These are phyloP conservation scores for Leptodactylus fallax DNA, from an alignment of 2,797 vertebrate genomes.

Conservation along the genomic window DNA sequence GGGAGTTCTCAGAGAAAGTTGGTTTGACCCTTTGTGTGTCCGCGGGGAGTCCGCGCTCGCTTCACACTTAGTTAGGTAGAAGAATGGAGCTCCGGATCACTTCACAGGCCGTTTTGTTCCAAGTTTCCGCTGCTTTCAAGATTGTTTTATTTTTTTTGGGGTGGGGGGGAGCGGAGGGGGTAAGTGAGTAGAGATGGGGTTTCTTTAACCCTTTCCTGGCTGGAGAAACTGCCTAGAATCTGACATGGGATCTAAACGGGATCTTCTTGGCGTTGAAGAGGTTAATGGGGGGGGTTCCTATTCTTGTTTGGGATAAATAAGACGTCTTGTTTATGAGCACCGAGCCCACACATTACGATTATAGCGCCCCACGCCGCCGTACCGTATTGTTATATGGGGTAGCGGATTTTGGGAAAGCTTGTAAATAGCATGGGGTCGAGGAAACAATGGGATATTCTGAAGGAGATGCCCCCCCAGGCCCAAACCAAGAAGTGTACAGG, in stretches of 20 bases:
- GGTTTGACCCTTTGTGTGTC: conserved; percentile 42
- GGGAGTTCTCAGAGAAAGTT: conserved; percentile 9
- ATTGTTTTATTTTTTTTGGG: conserved; percentile 46
- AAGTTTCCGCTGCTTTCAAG: conserved; percentile 58
- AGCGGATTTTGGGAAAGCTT: no score
- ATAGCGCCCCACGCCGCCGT: not conserved
- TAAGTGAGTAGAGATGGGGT: not conserved
- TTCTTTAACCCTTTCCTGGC: conserved; percentile 28
- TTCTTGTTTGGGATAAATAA: conserved; percentile 37
- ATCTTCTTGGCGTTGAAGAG: not conserved
- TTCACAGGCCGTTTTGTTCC: conserved; percentile 52
- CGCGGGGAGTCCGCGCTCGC: conserved; percentile 40
- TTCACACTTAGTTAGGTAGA: conserved; percentile 59
- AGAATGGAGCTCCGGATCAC: conserved; percentile 53
- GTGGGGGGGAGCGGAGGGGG: not conserved
- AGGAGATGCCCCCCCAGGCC: no score
- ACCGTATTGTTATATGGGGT: not conserved
- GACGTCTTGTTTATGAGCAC: conserved; percentile 32
- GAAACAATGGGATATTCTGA: not conserved
- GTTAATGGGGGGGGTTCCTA: conserved; percentile 18
- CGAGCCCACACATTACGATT: not conserved
- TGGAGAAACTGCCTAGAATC: no score
- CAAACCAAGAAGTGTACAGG: no score
- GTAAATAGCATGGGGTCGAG: no score
- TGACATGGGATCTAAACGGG: no score